Percentiles rank a stretch among this genome's conserved stretches.
phyloP scores from a whole-genome alignment of 2,113 vertebrate genomes.

The Sebastes fasciatus region DNA sequence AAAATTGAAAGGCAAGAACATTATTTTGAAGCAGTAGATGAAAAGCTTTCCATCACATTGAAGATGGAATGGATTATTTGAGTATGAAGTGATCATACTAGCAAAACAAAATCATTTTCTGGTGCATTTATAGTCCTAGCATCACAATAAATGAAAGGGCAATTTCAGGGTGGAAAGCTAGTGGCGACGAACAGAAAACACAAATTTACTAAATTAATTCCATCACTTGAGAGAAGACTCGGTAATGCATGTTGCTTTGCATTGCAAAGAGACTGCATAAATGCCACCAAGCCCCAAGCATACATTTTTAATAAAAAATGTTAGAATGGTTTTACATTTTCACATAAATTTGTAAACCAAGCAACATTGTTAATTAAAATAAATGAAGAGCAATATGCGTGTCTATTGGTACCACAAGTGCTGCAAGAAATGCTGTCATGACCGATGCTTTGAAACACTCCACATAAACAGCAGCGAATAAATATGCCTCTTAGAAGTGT shows the following conservation, averaged over 20 bases:
- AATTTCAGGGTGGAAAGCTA: slow-evolving; percentile 29
- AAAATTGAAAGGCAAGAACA: slow-evolving; percentile 36
- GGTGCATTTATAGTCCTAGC: slow-evolving; percentile 14
- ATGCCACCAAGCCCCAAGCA: slow-evolving; percentile 44
- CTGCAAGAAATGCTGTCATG: slow-evolving; percentile 13
- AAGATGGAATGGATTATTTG: slow-evolving; percentile 31
- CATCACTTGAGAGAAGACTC: slow-evolving; percentile 40
- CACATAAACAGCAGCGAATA: slow-evolving; percentile 26
- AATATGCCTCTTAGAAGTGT: slow-evolving; percentile 10
- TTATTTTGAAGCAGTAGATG: slow-evolving; percentile 43
- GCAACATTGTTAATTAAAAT: slow-evolving; percentile 67
- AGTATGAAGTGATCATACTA: slow-evolving; percentile 11
- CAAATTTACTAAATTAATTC: slow-evolving; percentile 54
- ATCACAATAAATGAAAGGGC: slow-evolving; percentile 28
- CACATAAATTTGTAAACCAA: slow-evolving; percentile 48
- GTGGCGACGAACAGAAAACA: slow-evolving; percentile 41
- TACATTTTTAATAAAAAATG: slow-evolving; percentile 65
- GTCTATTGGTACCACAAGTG: slow-evolving; percentile 27
- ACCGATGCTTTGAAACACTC: slow-evolving; percentile 38
- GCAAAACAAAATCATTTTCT: slow-evolving; percentile 11
- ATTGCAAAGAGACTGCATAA: slow-evolving; percentile 59
- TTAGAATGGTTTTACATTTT: slow-evolving; percentile 55
- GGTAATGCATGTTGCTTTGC: slow-evolving; percentile 57
- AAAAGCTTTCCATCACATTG: slow-evolving; percentile 39
- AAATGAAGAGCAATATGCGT: slow-evolving; percentile 48